Conservation (phyloP, 2,797 vertebrate species). For the Pangasius sanitwongsei region DNA sequence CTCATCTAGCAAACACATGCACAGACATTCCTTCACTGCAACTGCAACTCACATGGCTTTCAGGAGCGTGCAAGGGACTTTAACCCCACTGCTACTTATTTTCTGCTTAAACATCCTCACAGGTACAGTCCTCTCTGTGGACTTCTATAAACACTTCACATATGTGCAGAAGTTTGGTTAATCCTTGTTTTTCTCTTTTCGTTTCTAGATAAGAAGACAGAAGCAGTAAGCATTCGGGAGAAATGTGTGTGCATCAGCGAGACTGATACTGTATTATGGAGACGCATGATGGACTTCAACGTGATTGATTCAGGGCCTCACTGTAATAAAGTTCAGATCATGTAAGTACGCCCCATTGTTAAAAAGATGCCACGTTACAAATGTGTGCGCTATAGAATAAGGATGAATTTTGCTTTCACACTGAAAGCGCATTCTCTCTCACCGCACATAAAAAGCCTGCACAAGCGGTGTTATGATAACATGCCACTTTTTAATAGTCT, state of each 20-base stretch:
- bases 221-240: slow-evolving; percentile 26
- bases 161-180: neutral
- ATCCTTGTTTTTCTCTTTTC: neutral
- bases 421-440: neutral
- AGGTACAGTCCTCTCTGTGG: slow-evolving; percentile 21
- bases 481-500: too few relatives aligned
- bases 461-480: too few relatives aligned
- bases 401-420: neutral
- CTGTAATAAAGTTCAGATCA: slow-evolving; percentile 57
- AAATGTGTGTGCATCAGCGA: slow-evolving; percentile 54
- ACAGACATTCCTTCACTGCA: neutral
- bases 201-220: slow-evolving; percentile 35
- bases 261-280: slow-evolving; percentile 25
- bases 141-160: neutral
- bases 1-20: neutral
- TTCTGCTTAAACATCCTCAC: slow-evolving; percentile 18
- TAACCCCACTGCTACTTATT: slow-evolving; percentile 20
- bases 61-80: neutral
- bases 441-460: neutral
- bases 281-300: slow-evolving; percentile 39
- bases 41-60: slow-evolving; percentile 36
- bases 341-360: slow-evolving; percentile 51
- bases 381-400: neutral
- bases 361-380: neutral
- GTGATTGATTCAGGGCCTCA: slow-evolving; percentile 35